Percentiles rank a stretch among this genome's conserved stretches.
These are phyloP conservation scores for Tichodroma muraria DNA, from an alignment of 2,113 vertebrate genomes.

Conservation along the genomic window DNA sequence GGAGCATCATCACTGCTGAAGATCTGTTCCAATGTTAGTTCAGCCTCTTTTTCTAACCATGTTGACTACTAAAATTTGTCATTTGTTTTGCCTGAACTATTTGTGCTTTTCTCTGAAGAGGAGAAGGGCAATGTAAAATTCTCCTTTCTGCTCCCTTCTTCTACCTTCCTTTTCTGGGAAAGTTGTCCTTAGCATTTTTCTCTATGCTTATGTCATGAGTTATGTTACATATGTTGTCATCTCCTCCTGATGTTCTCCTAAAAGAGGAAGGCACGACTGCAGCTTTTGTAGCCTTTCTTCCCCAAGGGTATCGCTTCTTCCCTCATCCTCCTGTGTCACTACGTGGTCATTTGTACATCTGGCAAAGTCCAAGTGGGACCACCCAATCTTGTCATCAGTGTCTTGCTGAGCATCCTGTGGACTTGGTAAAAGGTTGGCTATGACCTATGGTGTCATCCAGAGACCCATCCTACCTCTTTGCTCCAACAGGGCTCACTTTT, in stretches of 20 bases:
- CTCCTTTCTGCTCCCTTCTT: neutral
- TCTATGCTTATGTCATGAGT: neutral
- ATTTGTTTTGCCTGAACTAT: neutral
- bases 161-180: neutral
- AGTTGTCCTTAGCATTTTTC: neutral
- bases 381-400: neutral
- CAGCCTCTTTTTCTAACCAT: neutral
- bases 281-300: neutral
- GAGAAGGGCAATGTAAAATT: neutral
- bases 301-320: rapidly evolving
- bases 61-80: neutral
- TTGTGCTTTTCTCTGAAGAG: neutral
- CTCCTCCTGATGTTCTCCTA: neutral
- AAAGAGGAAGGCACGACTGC: neutral
- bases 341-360: neutral
- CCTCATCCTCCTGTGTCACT: neutral
- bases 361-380: neutral
- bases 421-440: neutral
- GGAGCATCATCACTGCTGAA: neutral
- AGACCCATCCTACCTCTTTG: neutral
- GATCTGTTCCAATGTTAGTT: neutral
- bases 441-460: rapidly evolving
- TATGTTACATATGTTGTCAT: neutral
- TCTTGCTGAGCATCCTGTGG: neutral
- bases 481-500: neutral